Evolutionary conservation across 1,140 invertebrate genomes (phyloP).

Genomic region (Pseudachorutes palmiensis): DNA sequence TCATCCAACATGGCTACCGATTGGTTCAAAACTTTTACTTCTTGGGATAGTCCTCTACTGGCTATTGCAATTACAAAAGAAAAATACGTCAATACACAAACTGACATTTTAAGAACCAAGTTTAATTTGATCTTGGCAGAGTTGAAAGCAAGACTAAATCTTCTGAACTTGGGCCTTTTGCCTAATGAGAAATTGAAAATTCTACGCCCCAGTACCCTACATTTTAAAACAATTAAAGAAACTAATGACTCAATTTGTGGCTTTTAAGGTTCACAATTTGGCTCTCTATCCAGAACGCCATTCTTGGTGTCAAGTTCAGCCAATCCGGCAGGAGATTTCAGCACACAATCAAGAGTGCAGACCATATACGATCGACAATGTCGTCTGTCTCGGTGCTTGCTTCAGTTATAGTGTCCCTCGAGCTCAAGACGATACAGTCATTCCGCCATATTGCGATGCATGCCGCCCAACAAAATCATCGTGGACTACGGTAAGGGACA

Average conservation of each 20-base stretch:
- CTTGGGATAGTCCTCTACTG: too few relatives aligned
- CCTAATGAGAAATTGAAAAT: too few relatives aligned
- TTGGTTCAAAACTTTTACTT: too few relatives aligned
- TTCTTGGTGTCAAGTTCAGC: constrained; percentile 36
- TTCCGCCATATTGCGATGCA: constrained; percentile 36
- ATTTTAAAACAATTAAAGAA: too few relatives aligned
- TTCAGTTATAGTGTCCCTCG: constrained; percentile 32
- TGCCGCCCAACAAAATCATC: constrained; percentile 29
- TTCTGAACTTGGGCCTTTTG: too few relatives aligned
- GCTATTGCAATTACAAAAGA: too few relatives aligned
- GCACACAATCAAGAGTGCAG: constrained; percentile 30
- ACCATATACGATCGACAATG: constrained; percentile 35
- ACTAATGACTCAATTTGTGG: too few relatives aligned
- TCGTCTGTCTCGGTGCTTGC: constrained; percentile 37
- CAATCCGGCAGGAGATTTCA: constrained; percentile 36
- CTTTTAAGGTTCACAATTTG: constrained; percentile 35
- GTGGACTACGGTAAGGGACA: constrained; percentile 29
- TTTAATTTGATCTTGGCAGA: too few relatives aligned
- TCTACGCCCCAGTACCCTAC: neutral
- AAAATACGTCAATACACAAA: too few relatives aligned
- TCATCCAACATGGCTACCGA: too few relatives aligned
- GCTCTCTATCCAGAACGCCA: constrained; percentile 37
- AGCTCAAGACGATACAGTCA: constrained; percentile 33
- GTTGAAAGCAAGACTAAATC: too few relatives aligned
- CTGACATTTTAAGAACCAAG: too few relatives aligned